Conservation (phyloP, 1,140 invertebrate species). For the Harpegnathos saltator region DNA sequence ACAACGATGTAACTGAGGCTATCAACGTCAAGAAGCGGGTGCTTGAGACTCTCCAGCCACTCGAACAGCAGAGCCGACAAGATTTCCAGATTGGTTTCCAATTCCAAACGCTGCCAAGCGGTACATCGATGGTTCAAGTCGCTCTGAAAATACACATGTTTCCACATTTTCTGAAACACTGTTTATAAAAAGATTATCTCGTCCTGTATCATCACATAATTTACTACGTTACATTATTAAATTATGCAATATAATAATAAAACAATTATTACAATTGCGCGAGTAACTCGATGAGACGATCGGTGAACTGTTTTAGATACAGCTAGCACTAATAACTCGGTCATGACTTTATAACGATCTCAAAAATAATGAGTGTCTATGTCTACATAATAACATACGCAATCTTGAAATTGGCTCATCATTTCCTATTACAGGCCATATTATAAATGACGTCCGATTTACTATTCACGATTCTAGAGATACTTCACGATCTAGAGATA, state of each 20-base stretch:
- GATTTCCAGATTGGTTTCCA: slow-evolving; percentile 88
- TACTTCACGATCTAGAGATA: slow-evolving; percentile 2
- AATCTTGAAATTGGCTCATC: slow-evolving; percentile 16
- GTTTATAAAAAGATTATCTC: no score
- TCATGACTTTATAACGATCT: background rate
- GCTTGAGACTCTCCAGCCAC: slow-evolving; percentile 90
- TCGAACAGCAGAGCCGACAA: slow-evolving; percentile 89
- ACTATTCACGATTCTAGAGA: slow-evolving; percentile 13
- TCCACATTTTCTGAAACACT: background rate
- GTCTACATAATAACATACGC: background rate
- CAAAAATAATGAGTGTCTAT: slow-evolving; percentile 10
- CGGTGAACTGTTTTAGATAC: background rate
- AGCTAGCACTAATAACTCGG: background rate
- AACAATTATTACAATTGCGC: background rate
- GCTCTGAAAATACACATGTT: slow-evolving; percentile 77
- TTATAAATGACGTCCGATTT: background rate
- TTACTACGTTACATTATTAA: background rate
- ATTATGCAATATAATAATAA: background rate
- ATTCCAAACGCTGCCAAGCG: slow-evolving; percentile 89
- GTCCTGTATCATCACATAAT: no score
- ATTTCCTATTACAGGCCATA: background rate
- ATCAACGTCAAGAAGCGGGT: slow-evolving; percentile 89
- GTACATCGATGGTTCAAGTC: slow-evolving; percentile 90
- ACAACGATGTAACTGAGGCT: slow-evolving; percentile 90
- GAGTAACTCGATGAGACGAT: background rate